Evolutionary conservation across 2,888 invertebrate genomes (phyloP), one percentile per base, ranked within the genome.

Genomic region (Synergus japonicus): DNA sequence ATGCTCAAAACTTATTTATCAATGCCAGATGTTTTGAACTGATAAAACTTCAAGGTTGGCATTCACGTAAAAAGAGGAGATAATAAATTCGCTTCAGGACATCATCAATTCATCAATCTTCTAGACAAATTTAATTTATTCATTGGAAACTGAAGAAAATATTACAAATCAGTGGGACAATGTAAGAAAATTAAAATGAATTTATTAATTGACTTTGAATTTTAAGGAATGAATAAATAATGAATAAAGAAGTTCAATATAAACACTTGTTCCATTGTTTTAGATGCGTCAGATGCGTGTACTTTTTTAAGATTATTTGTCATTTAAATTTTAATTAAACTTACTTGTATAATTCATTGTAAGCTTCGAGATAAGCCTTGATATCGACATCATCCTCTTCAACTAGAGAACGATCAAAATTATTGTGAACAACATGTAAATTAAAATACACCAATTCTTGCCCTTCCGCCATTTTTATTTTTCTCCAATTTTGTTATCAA

Each of bases 301-400:
- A 78, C 67, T 67, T 76, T 73, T 54, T 37, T 13, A 18, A 15
- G 41, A 54, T 41, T 5, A 29, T 43, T 66, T 73, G 37, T 29
- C 2, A 54, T 49, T 3, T 10, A 41, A 5, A 29, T 9, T 73
- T n/a, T 13, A 41, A 29, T 18, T n/a, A n/a, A 41, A 92, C 94
- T 93, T 93, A 97, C 97, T 96, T 97, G 91, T 96, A 96, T 77
- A 97, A 93, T 93, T 97, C 97, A 89, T 95, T 95, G 91, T 96
- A 97, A 80, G 96, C 97, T 82, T 95, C 94, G 77, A 97, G 93
- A 90, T 97, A 97, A 63, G 94, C 94, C 85, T 95, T 95, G 87
- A 97, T 92, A 69, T 94, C 92, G 10, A 97, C 94, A 91, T 97
- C 97, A 85, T 96, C 96, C 41, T 95, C 95, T 77, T 95, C 95